These are phyloP conservation scores for Parapristionchus giblindavisi DNA, from an alignment of 2,888 invertebrate species.

Conservation along the genomic window DNA sequence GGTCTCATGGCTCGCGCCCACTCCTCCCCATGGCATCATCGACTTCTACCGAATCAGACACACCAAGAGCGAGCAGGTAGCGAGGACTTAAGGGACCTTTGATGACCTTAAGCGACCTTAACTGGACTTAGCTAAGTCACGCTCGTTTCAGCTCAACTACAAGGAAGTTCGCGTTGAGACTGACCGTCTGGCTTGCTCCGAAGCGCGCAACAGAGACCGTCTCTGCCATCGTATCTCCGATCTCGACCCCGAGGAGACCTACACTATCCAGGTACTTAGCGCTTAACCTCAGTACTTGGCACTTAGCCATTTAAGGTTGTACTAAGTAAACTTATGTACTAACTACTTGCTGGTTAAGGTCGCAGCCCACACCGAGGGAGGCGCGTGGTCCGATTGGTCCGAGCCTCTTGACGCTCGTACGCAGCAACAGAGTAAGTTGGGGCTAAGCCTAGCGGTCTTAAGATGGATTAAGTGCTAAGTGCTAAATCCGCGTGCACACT, in stretches of 20 bases:
- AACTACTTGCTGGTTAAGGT: constrained; percentile 51
- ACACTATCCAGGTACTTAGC: constrained; percentile 62
- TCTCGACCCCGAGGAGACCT: constrained; percentile 68
- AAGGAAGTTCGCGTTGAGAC: constrained; percentile 64
- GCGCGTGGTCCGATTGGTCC: constrained; percentile 69
- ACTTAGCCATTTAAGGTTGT: neutral
- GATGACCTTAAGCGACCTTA: neutral
- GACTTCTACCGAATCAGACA: constrained; percentile 69
- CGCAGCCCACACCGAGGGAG: constrained; percentile 67
- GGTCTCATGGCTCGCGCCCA: constrained; percentile 68
- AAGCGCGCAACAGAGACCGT: constrained; percentile 62
- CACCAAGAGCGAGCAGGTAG: constrained; percentile 56
- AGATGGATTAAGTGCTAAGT: neutral
- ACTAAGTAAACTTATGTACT: constrained; percentile 38
- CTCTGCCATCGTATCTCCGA: constrained; percentile 68
- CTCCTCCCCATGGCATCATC: constrained; percentile 68
- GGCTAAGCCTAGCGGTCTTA: neutral
- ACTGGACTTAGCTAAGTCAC: neutral
- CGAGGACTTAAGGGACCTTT: neutral
- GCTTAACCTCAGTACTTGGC: neutral
- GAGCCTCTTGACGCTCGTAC: constrained; percentile 63
- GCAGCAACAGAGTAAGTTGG: constrained; percentile 53
- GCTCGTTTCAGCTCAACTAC: constrained; percentile 57
- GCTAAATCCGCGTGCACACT: neutral
- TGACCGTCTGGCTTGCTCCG: constrained; percentile 66